Percentiles rank a stretch among this genome's conserved stretches.
These are phyloP conservation scores for Austrofundulus limnaeus DNA, from an alignment of 2,113 vertebrate species.

Conservation along the genomic window DNA sequence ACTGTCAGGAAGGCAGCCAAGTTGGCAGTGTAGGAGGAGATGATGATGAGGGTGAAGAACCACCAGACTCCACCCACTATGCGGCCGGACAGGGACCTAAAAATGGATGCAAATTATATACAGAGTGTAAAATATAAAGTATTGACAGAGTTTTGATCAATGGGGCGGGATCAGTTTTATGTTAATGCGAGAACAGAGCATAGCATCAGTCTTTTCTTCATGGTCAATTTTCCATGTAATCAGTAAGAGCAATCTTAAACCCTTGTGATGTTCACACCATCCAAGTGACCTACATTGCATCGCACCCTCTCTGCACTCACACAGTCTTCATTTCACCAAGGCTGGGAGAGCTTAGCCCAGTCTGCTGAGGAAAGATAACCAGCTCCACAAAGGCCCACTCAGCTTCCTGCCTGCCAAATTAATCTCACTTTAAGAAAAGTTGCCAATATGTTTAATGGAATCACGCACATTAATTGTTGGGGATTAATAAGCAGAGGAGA, in stretches of 20 bases:
- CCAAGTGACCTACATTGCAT: slow-evolving; percentile 66
- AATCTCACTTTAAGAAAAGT: slow-evolving; percentile 74
- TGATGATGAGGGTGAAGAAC: slow-evolving; percentile 99
- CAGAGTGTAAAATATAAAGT: background rate
- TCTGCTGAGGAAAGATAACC: slow-evolving; percentile 75
- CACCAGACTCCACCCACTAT: slow-evolving; percentile 99
- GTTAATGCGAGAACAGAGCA: background rate
- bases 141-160: background rate
- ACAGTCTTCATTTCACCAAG: slow-evolving; percentile 52
- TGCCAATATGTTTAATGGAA: slow-evolving; percentile 64
- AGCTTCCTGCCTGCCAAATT: slow-evolving; percentile 61
- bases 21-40: slow-evolving; percentile 98
- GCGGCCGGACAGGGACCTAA: slow-evolving; percentile 93
- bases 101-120: slow-evolving; percentile 24
- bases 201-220: slow-evolving; percentile 3
- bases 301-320: slow-evolving; percentile 47
- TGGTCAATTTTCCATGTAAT: slow-evolving; percentile 38
- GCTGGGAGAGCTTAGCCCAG: slow-evolving; percentile 62
- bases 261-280: slow-evolving; percentile 39
- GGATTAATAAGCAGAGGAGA: slow-evolving; percentile 65
- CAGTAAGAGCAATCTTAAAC: slow-evolving; percentile 47
- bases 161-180: background rate
- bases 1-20: slow-evolving; percentile 98
- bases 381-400: slow-evolving; percentile 65
- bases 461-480: slow-evolving; percentile 63